Conservation (phyloP, 2,888 invertebrate genomes). For the Aproaerema taeniolella region DNA sequence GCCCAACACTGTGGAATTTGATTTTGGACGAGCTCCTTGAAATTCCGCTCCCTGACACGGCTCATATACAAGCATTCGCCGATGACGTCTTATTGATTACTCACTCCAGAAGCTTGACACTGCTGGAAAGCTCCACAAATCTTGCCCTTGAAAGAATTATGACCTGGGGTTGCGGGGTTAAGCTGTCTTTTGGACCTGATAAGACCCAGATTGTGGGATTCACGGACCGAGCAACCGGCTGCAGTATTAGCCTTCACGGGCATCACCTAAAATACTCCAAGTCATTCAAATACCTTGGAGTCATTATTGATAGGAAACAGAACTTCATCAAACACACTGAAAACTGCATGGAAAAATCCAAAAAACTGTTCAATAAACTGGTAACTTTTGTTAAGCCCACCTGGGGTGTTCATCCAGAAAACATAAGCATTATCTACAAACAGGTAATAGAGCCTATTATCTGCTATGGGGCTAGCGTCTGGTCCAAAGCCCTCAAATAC, state of each 20-base stretch:
- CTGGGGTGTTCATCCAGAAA: too few species aligned
- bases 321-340: slow-evolving; percentile 8
- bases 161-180: slow-evolving; percentile 12
- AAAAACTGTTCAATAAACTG: slow-evolving; percentile 10
- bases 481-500: slow-evolving; percentile 9
- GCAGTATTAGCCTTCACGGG: background rate
- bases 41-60: slow-evolving; percentile 18
- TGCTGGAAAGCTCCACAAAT: background rate
- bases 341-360: slow-evolving; percentile 7
- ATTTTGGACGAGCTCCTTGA: slow-evolving; percentile 22
- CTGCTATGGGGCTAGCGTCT: slow-evolving; percentile 18
- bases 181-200: slow-evolving; percentile 13
- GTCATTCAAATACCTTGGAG: background rate
- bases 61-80: slow-evolving; percentile 3
- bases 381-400: slow-evolving; percentile 8
- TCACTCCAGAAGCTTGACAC: background rate
- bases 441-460: too few species aligned
- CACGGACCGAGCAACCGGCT: background rate
- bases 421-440: too few species aligned
- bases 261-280: background rate
- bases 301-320: slow-evolving; percentile 2
- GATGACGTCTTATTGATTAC: slow-evolving; percentile 5
- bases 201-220: slow-evolving; percentile 10
- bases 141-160: background rate
- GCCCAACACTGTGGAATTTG: slow-evolving; percentile 22